Base-by-base conservation (phyloP, 2,797 vertebrate genomes). In the Anguilla marmorata region DNA sequence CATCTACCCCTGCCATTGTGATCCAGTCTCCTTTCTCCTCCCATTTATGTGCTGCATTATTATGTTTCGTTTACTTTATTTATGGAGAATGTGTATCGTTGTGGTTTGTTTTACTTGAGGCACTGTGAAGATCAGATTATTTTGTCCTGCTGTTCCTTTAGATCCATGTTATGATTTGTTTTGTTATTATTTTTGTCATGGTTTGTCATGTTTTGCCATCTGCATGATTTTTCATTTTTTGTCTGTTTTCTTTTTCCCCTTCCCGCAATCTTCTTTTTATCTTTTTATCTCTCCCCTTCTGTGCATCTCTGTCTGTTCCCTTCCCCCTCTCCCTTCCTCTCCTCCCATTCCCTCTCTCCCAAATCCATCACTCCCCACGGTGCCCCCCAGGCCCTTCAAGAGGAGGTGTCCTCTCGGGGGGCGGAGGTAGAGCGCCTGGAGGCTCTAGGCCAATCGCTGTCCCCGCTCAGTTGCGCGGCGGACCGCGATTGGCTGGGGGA, bases 401-500 rank as follows among this genome's bases (percentile, higher is more conserved):
- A 98, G 86, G 97, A 97, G 54, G 94, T 97, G 74, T 92, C 92
- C 94, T 97, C 95, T 93, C 96, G 92, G 89, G 94, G 93, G 93
- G 94, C 92, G 79, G 95, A 96, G 90, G 95, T 99, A 50, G 93
- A 95, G 82, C 94, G 86, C 94, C 97, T 96, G 1, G 95, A 97
- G 94, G 94, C 92, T 90, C 93, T 98, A 86, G 96, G 98, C 94
- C 97, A 97, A 91, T 95, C 93, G 3, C 95, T 99, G 93, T 95
- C 94, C 90, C 95, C 96, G 89, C 96, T 99, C 92, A 98, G 98
- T 94, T 97, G 97, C 79, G 85, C 88, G 0, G 92, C 96, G 0
- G 98, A 99, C 91, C 96, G 93, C 19, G 92, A 95, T 87, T 96
- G 97, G 95, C 94, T 99, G 91, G 93, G 95, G 1, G 98, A 98